Evolutionary conservation across 1,140 invertebrate species (phyloP).

Genomic region (Lepidurus arcticus): DNA sequence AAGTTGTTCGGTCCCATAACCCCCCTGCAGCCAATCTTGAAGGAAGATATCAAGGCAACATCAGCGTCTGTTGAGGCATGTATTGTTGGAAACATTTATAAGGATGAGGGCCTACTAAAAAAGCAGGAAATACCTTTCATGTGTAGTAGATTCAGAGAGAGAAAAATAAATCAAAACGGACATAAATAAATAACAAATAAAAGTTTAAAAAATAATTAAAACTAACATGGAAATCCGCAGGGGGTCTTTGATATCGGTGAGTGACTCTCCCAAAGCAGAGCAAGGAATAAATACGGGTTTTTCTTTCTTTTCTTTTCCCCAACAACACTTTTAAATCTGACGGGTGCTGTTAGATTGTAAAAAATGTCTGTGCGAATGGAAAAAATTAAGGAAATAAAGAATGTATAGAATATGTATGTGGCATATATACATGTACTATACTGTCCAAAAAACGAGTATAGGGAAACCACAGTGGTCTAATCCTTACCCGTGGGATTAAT

Average conservation of each 20-base stretch:
- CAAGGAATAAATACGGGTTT: background rate
- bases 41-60: background rate
- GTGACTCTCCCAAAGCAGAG: background rate
- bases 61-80: background rate
- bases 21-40: background rate
- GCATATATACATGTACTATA: background rate
- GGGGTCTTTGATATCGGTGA: background rate
- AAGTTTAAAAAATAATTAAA: background rate
- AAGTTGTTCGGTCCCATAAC: background rate
- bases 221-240: background rate
- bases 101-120: background rate
- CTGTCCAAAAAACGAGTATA: no score
- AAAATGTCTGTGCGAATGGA: background rate
- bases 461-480: no score
- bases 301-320: background rate
- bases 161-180: background rate
- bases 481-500: no score
- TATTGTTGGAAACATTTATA: constrained; percentile 20
- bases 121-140: background rate
- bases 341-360: background rate
- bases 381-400: background rate
- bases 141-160: no score
- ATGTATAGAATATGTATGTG: background rate
- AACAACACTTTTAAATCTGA: background rate
- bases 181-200: background rate